These are phyloP conservation scores for Silurus meridionalis DNA, from an alignment of 2,113 vertebrate species.

Conservation along the genomic window DNA sequence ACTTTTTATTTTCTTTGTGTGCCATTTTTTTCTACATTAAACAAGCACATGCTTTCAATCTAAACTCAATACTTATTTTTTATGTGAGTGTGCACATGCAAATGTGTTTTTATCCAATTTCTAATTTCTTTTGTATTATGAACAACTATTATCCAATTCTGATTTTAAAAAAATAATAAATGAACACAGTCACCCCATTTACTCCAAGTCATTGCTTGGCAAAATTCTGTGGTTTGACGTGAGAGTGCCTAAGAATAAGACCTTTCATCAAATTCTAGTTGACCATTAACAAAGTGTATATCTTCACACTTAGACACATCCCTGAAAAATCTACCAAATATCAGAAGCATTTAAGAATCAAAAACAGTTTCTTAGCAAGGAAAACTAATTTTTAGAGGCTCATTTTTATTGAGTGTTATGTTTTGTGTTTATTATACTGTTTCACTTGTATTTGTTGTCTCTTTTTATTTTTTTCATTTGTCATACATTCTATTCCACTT, in stretches of 20 bases:
- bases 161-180: neutral
- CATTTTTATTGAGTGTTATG: neutral
- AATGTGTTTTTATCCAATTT: neutral
- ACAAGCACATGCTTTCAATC: neutral
- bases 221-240: neutral
- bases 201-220: neutral
- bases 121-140: neutral
- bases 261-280: neutral
- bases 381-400: neutral
- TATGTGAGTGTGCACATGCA: neutral
- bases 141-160: neutral
- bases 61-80: neutral
- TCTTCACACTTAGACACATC: neutral
- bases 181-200: neutral
- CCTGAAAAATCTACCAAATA: neutral
- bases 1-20: neutral
- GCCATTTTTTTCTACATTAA: neutral
- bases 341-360: neutral
- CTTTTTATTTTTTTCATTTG: neutral
- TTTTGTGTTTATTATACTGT: neutral
- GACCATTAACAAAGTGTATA: neutral
- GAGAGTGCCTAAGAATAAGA: neutral
- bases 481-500: too few relatives aligned
- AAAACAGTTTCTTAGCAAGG: neutral
- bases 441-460: neutral